Base-by-base conservation (phyloP, 2,113 vertebrate species). In the Phrynosoma blainvillii region DNA sequence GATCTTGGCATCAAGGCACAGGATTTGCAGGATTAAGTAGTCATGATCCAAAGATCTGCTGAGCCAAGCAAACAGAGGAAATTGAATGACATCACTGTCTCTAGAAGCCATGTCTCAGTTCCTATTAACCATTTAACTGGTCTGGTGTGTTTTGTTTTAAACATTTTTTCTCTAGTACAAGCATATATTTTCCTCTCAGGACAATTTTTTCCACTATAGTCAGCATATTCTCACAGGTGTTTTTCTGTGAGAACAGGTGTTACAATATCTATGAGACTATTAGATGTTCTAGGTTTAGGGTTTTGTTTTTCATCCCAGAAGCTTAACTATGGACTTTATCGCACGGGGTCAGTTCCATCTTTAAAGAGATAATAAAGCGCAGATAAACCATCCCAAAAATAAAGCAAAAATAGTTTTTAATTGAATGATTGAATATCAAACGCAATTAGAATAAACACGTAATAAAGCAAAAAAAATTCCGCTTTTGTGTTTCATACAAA, bases 1-100 rank as follows among this genome's bases (percentile, higher is more conserved):
- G 12, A 23, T 47, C 8, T 47, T 65, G 36, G 23, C 32, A 40
- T 73, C 12, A 36, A 59, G 11, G n/a, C 74, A 75, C 21, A 5
- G 56, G 30, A 75, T 85, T 76, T 77, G 32, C 56, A 47, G 84
- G 84, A 76, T 42, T 76, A 30, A 76, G 77, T 76, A 42, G 56
- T 47, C 73, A 77, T 36, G 74, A 85, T 76, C 84, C 54, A 76
- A 40, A 62, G 74, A 77, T 65, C 56, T 85, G 84, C 84, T 76
- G 84, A 85, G 84, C 74, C 54, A 62, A 6, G 84, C 73, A 85
- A 76, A 40, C 47, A 47, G 47, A 84, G 70, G 52, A 84, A 73
- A 56, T 65, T 76, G 71, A n/a, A 42, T 76, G 84, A 85, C 56
- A 65, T 76, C 73, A 84, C 18, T 14, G 10, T 42, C 73, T 77